A percentile compares a stretch with the other conserved stretches of the same genome.
Conservation (phyloP, 2,797 vertebrate species). For the Apogon talboti region DNA sequence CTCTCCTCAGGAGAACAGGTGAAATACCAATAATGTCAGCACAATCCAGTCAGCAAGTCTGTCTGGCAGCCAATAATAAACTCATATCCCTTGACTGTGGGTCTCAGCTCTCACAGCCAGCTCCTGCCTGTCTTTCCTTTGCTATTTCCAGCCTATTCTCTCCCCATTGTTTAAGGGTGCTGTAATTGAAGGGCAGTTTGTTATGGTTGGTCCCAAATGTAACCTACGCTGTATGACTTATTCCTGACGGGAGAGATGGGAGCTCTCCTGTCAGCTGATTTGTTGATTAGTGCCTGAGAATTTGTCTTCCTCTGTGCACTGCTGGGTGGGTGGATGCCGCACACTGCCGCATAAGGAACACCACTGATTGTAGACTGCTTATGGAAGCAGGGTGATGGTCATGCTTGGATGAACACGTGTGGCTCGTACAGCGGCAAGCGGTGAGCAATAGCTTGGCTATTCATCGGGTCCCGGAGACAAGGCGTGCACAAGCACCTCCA, state of each 20-base stretch:
- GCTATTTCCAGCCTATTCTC: conserved; percentile 69
- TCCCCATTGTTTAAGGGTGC: conserved; percentile 54
- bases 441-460: conserved; percentile 42
- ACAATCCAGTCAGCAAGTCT: conserved; percentile 84
- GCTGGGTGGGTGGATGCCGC: conserved; percentile 52
- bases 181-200: conserved; percentile 69
- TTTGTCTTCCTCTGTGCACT: conserved; percentile 40
- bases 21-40: conserved; percentile 85
- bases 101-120: conserved; percentile 75
- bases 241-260: conserved; percentile 41
- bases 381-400: conserved; percentile 64
- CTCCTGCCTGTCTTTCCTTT: conserved; percentile 60
- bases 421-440: conserved; percentile 44
- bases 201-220: conserved; percentile 49
- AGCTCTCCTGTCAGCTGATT: conserved; percentile 63
- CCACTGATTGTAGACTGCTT: conserved; percentile 39
- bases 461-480: conserved; percentile 56
- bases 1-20: conserved; percentile 74
- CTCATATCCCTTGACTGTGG: conserved; percentile 77
- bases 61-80: conserved; percentile 84
- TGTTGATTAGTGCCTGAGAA: conserved; percentile 57
- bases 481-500: conserved; percentile 58
- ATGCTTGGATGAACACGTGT: conserved; percentile 57
- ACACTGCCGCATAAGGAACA: conserved; percentile 31
- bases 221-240: conserved; percentile 49